These are phyloP conservation scores for Microctenopoma stevenorrisi DNA, from an alignment of 2,797 vertebrate genomes.

Conservation along the genomic window DNA sequence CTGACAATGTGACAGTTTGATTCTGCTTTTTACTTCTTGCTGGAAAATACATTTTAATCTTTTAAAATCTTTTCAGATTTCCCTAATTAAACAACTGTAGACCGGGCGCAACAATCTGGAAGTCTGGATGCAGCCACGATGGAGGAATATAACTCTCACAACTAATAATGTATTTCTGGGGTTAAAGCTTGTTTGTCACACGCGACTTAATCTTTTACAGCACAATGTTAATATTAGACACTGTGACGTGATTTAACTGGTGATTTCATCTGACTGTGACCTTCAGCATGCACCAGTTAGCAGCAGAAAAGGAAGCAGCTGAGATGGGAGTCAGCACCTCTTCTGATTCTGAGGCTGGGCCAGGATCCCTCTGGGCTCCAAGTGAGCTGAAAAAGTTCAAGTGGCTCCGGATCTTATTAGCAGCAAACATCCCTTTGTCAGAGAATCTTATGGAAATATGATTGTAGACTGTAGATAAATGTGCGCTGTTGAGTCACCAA, in stretches of 20 bases:
- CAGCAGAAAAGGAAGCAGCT: no score
- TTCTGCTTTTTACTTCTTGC: constrained; percentile 1
- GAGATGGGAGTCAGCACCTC: background rate
- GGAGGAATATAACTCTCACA: background rate
- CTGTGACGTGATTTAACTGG: background rate
- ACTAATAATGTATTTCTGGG: background rate
- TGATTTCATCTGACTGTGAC: background rate
- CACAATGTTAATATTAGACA: background rate
- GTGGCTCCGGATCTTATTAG: no score
- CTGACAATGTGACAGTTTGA: constrained; percentile 21
- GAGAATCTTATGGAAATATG: no score
- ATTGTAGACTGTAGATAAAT: no score
- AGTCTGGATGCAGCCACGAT: no score
- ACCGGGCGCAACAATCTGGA: background rate
- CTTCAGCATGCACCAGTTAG: background rate
- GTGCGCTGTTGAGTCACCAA: no score
- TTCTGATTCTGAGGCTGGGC: background rate
- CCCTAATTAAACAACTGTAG: constrained; percentile 27
- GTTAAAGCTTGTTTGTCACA: constrained; percentile 14
- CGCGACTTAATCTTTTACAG: background rate
- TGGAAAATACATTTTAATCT: background rate
- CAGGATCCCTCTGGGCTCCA: background rate
- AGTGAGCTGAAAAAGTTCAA: background rate
- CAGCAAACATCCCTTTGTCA: background rate
- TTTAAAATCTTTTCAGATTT: constrained; percentile 20